phyloP scores from a whole-genome alignment of 1,140 invertebrate genomes.

The Drosophila setifemur region DNA sequence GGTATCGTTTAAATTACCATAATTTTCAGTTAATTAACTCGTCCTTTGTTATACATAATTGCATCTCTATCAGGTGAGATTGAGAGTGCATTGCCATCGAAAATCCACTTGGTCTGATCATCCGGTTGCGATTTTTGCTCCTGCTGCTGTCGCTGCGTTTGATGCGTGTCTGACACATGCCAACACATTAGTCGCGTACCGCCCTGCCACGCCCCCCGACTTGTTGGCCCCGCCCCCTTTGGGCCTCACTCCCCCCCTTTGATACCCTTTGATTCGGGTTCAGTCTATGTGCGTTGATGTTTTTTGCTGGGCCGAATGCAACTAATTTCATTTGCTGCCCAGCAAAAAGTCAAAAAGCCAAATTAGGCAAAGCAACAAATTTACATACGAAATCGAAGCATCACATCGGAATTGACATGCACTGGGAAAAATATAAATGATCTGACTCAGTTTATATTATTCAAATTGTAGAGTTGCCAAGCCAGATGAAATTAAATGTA shows the following conservation, averaged over 20 bases:
- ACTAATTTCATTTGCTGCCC: constrained; percentile 43
- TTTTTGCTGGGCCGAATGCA: constrained; percentile 10
- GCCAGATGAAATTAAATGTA: too few relatives aligned
- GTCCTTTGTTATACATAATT: too few relatives aligned
- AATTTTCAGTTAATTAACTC: too few relatives aligned
- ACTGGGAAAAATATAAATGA: constrained; percentile 1
- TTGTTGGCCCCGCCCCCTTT: not conserved
- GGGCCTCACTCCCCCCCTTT: not conserved
- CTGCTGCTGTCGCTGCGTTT: constrained; percentile 51
- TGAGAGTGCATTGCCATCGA: too few relatives aligned
- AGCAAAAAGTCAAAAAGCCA: constrained; percentile 44
- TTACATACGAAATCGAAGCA: constrained; percentile 62
- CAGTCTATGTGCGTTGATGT: constrained; percentile 11
- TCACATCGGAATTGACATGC: not conserved
- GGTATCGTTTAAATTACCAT: too few relatives aligned
- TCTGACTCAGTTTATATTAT: too few relatives aligned
- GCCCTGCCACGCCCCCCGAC: constrained; percentile 26
- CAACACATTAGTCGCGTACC: constrained; percentile 61
- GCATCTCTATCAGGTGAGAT: too few relatives aligned
- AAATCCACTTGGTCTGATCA: too few relatives aligned
- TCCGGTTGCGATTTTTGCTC: not conserved
- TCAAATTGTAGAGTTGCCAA: too few relatives aligned
- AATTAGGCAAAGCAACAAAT: constrained; percentile 60
- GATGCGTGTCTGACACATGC: constrained; percentile 72
- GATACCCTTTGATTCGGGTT: not conserved